A percentile compares a stretch with the other conserved stretches of the same genome.
Evolutionary conservation across 2,888 invertebrate genomes (phyloP).

Genomic region (Chelonus formosanus): DNA sequence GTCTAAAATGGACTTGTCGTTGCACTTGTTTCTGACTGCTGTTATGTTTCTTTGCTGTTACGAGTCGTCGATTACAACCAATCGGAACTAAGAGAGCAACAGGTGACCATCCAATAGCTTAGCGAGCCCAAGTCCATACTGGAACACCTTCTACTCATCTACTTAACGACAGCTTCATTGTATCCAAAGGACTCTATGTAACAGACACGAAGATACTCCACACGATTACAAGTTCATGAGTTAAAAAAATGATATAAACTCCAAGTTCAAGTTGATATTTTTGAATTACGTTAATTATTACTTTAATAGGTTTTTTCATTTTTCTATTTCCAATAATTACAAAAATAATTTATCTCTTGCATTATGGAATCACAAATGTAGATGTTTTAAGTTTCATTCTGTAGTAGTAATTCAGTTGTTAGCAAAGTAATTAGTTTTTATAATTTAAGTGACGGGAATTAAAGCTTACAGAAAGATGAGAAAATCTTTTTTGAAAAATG

Average conservation of each 20-base stretch:
- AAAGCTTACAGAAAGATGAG: too few species aligned
- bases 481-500: too few species aligned
- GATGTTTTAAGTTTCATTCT: too few species aligned
- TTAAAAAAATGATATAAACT: conserved; percentile 25
- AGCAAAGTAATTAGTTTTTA: too few species aligned
- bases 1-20: conserved; percentile 11
- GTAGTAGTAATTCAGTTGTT: too few species aligned
- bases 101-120: conserved; percentile 59
- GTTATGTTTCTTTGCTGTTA: conserved; percentile 44
- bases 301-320: conserved; percentile 11
- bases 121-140: conserved; percentile 22
- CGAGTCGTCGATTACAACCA: conserved; percentile 50
- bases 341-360: too few species aligned
- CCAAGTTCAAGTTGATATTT: conserved; percentile 51
- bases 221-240: conserved; percentile 6
- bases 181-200: neutral
- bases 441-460: too few species aligned
- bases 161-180: neutral
- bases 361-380: too few species aligned
- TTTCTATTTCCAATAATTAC: conserved; percentile 2
- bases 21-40: conserved; percentile 49
- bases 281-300: neutral
- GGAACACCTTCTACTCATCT: conserved; percentile 24
- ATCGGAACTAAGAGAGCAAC: conserved; percentile 52
- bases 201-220: conserved; percentile 22